Conservation (phyloP, 1,140 invertebrate species). For the Panagrolaimus sp. region DNA sequence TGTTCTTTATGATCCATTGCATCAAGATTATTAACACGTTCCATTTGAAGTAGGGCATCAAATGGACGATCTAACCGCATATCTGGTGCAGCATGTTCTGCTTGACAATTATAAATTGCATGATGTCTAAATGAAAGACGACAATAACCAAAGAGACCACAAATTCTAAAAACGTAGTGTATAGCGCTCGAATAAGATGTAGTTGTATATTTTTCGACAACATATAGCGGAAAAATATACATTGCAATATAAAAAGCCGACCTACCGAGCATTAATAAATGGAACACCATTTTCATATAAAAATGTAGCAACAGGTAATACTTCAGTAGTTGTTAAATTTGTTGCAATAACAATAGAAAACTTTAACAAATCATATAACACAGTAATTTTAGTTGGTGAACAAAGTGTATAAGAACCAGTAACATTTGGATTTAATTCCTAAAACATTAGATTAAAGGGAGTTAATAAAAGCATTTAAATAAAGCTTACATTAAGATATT, state of each 20-base stretch:
- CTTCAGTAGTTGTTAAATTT: not conserved
- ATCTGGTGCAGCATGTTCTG: conserved; percentile 26
- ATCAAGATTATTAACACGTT: conserved; percentile 71
- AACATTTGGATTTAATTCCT: conserved; percentile 6
- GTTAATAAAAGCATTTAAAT: not conserved
- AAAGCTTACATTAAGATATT: not conserved
- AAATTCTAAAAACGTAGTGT: conserved; percentile 60
- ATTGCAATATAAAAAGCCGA: conserved; percentile 71
- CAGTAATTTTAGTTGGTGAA: not conserved
- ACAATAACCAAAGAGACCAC: conserved; percentile 85
- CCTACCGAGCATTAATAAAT: conserved; percentile 61
- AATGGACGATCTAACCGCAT: conserved; percentile 74
- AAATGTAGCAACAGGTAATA: conserved; percentile 22
- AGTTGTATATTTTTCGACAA: too few relatives aligned
- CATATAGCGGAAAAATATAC: too few relatives aligned
- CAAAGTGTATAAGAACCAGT: not conserved
- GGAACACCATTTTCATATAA: conserved; percentile 32
- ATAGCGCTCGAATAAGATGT: too few relatives aligned
- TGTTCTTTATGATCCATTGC: conserved; percentile 72
- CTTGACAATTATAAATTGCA: conserved; percentile 60
- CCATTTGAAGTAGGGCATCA: conserved; percentile 69
- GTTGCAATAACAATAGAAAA: conserved; percentile 9
- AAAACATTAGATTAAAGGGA: not conserved
- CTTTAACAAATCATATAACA: not conserved
- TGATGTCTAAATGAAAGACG: conserved; percentile 84